Base-by-base conservation (phyloP, 2,797 vertebrate species). In the Heterohyrax brucei region DNA sequence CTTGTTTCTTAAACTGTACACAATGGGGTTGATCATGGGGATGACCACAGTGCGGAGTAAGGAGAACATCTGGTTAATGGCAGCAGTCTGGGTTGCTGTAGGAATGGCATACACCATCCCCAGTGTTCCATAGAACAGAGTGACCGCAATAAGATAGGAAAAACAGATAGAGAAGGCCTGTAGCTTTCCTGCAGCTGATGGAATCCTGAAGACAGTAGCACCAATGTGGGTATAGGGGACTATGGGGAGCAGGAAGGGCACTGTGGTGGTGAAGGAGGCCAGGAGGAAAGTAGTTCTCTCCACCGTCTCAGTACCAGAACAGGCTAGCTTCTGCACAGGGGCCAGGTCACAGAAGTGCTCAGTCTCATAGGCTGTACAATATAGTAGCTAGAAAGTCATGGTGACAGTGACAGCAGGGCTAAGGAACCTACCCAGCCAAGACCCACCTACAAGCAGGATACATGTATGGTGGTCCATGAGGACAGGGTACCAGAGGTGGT, bases 1-100 rank as follows among this genome's bases (percentile, higher is more conserved):
- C 22, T 94, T 96, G 87, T 95, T 95, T 96, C 88, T 94, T 68
- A 96, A 44, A 12, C 21, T 96, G 39, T 95, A 96, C 56, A 90
- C 4, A 1, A 92, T 88, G 12, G 93, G 86, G 24, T 93, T 86
- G 78, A 95, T 72, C 90, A 93, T 80, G 59, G 79, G 62, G 24
- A 70, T 96, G 62, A 96, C 59, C 19, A 92, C 46, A 21, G 82
- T 95, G 68, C 90, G 85, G 19, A 86, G 68, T 3, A 95, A 46
- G 12, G 89, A 95, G 64, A 94, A 95, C 64, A 87, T 70, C 68
- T 91, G 95, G 50, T 92, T 95, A 39, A 97, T n/a, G 10, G 18
- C 12, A 84, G 73, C 16, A 76, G 81, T 33, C 72, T 24, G 56
- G 28, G 73, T 62, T 77, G 56, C 68, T 75, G 68, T 78, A 26